Base-by-base conservation (phyloP, 2,888 invertebrate species). In the Drosophila hamatofila region DNA sequence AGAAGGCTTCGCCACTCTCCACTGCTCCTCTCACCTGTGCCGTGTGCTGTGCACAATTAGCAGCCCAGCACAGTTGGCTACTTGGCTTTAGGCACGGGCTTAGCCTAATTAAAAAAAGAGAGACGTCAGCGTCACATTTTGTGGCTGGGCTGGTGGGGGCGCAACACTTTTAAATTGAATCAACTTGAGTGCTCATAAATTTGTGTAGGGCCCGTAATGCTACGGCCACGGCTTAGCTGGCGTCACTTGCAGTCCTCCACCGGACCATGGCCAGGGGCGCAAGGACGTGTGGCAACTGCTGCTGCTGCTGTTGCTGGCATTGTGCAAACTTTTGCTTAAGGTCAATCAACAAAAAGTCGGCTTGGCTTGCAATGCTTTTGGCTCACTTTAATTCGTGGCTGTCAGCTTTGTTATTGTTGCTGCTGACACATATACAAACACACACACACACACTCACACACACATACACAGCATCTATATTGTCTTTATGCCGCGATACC, bases 21-120 rank as follows among this genome's bases (percentile, higher is more conserved):
- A 1, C 35, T 35, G 4, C 16, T 16, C 2, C 8, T 39, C 8
- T 18, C 23, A 25, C 21, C 44, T 14, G 42, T 54, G 27, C 25
- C 25, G 23, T 27, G 41, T 37, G 8, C 46, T 41, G 25, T 11
- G 67, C 55, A 71, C 78, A 83, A 83, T 86, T 80, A 83, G 83
- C 77, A 75, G n/a, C 27, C 70, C 60, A 74, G 69, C 89, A 56
- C 82, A 83, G 84, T 83, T 83, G 86, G 78, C 72, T 77, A 79
- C 69, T 76, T 77, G 78, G 81, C 81, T 85, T 79, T 70, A 66
- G 77, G 76, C 74, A 64, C 63, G 73, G 78, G 81, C 88, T 88
- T 89, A 89, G 89, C 74, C 90, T 89, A 89, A 89, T 89, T 89
- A 89, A 89, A 89, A 90, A 90, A 77, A 62, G 42, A 55, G 67